Percentiles rank a stretch among this genome's conserved stretches.
Evolutionary conservation across 2,888 invertebrate species (phyloP).

Genomic region (Gryllus longicercus): DNA sequence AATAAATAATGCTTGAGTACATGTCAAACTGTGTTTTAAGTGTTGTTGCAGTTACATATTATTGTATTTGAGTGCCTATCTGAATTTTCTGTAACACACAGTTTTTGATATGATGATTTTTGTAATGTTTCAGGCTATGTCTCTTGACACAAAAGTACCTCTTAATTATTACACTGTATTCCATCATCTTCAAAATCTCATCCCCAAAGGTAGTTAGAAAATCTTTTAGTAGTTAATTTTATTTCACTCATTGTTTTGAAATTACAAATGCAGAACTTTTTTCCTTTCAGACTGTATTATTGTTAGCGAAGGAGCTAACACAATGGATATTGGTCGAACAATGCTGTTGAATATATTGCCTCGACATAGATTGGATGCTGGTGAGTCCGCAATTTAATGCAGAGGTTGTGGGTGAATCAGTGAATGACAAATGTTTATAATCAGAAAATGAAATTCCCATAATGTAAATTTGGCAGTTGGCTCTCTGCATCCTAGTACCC

Average conservation of each 20-base stretch:
- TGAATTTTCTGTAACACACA: too few relatives aligned
- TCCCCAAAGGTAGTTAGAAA: constrained; percentile 57
- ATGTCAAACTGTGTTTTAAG: too few relatives aligned
- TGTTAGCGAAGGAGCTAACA: constrained; percentile 96
- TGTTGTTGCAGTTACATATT: too few relatives aligned
- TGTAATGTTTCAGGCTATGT: constrained; percentile 55
- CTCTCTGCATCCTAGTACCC: too few relatives aligned
- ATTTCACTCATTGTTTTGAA: background rate
- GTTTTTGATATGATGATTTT: constrained; percentile 3
- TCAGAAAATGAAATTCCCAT: too few relatives aligned
- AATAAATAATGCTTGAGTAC: too few relatives aligned
- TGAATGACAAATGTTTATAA: too few relatives aligned
- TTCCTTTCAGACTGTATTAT: constrained; percentile 71
- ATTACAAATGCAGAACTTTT: background rate
- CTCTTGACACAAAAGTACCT: constrained; percentile 67
- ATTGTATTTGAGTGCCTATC: too few relatives aligned
- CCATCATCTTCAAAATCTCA: constrained; percentile 69
- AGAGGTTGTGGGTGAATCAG: too few relatives aligned
- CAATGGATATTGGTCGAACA: constrained; percentile 96
- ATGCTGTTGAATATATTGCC: constrained; percentile 80
- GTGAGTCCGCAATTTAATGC: constrained; percentile 44
- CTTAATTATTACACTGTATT: constrained; percentile 94
- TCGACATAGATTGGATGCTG: constrained; percentile 88
- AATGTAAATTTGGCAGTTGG: too few relatives aligned
- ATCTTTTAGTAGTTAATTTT: background rate